A percentile compares a stretch with the other conserved stretches of the same genome.
phyloP scores from a whole-genome alignment of 37 sponge, comb jelly and placozoan genomes.

The Agelas oroides region DNA sequence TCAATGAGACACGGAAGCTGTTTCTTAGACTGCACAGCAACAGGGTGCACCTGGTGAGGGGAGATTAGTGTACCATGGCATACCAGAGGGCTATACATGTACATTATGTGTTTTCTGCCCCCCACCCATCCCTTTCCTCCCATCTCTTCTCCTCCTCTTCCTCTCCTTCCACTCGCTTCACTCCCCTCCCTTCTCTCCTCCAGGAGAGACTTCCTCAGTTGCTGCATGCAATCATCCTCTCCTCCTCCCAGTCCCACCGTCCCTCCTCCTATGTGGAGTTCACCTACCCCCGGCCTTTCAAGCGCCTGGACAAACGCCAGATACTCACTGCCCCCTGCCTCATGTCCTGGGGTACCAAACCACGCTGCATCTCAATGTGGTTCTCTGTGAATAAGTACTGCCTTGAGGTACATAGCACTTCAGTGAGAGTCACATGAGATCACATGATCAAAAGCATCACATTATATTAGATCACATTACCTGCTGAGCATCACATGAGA shows the following conservation, averaged over 20 bases:
- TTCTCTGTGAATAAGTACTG: conserved; percentile 63
- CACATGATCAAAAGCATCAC: too few relatives aligned
- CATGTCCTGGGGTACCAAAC: conserved; percentile 33
- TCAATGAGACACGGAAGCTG: conserved; percentile 61
- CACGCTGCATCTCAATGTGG: conserved; percentile 72
- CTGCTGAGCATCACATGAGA: too few relatives aligned
- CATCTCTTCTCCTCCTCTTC: too few relatives aligned
- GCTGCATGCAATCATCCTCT: conserved; percentile 24
- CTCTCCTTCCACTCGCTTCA: neutral
- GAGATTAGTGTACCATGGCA: neutral
- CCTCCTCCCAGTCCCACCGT: conserved; percentile 9
- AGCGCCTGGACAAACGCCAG: conserved; percentile 7
- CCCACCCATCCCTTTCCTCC: too few relatives aligned
- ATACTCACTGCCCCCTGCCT: conserved; percentile 50
- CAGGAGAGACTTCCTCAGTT: conserved; percentile 52
- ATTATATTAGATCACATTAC: too few relatives aligned
- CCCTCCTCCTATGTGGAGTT: conserved; percentile 73
- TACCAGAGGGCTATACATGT: neutral
- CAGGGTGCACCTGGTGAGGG: conserved; percentile 44
- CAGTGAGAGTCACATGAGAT: too few relatives aligned
- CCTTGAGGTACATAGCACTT: conserved; percentile 15
- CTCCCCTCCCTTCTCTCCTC: neutral
- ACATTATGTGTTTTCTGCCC: neutral
- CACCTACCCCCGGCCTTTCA: conserved; percentile 40
- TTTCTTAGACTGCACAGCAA: conserved; percentile 45